Conservation (phyloP, 2,797 vertebrate species). For the Chrosomus eos region DNA sequence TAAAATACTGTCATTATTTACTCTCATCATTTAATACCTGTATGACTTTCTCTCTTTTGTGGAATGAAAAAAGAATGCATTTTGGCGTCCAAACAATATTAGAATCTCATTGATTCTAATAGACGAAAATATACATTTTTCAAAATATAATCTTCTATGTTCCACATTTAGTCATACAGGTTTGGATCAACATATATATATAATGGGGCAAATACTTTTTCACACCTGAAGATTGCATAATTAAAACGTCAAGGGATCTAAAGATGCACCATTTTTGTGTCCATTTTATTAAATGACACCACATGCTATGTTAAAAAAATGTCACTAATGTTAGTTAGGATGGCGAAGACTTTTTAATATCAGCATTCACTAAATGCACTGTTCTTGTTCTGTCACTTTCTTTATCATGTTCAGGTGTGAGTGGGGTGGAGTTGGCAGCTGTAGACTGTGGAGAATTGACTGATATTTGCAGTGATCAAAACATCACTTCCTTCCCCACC, state of each 20-base stretch:
- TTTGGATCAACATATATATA: neutral
- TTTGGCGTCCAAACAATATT: neutral
- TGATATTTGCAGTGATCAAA: conserved; percentile 80
- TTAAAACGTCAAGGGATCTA: neutral
- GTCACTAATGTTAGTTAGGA: neutral
- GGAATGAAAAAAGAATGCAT: neutral
- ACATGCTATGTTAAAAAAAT: neutral
- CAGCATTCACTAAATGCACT: neutral
- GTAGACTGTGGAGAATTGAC: conserved; percentile 92
- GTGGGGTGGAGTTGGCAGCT: conserved; percentile 74
- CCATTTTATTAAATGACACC: neutral
- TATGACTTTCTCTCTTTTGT: neutral
- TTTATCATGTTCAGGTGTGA: conserved; percentile 55
- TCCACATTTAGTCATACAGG: neutral
- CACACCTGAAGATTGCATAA: neutral
- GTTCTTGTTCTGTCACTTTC: conserved; percentile 7
- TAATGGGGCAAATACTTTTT: neutral
- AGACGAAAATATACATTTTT: neutral
- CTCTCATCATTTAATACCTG: neutral
- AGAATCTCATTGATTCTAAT: neutral
- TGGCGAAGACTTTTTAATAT: neutral
- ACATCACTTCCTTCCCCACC: conserved; percentile 83
- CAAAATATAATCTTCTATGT: neutral
- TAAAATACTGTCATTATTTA: neutral
- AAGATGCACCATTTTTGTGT: neutral